These are phyloP conservation scores for Acyrthosiphon pisum DNA, from an alignment of 1,140 invertebrate species.

Conservation along the genomic window DNA sequence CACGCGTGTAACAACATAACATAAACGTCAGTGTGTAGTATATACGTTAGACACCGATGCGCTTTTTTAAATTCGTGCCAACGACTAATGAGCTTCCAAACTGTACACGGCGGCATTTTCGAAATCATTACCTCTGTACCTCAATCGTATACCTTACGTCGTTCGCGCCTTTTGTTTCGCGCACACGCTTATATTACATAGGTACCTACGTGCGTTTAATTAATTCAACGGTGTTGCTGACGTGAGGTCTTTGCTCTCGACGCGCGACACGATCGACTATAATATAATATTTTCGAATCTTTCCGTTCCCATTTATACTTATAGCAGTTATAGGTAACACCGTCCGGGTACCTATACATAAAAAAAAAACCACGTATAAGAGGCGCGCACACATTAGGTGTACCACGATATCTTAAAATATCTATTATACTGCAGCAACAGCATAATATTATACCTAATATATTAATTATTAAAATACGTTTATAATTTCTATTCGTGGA, in stretches of 20 bases:
- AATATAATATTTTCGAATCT: background rate
- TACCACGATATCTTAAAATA: background rate
- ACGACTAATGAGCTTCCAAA: slow-evolving; percentile 13
- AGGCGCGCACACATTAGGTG: background rate
- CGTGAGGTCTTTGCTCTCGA: background rate
- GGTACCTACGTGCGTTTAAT: slow-evolving; percentile 6
- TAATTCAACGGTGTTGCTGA: slow-evolving; percentile 38
- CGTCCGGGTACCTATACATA: background rate
- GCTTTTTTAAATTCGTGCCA: background rate
- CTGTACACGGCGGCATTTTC: background rate
- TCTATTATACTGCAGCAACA: background rate
- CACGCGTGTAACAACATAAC: background rate
- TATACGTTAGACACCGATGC: background rate
- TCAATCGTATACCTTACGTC: background rate
- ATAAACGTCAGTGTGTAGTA: background rate
- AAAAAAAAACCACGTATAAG: background rate
- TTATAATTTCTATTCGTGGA: background rate
- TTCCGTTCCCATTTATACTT: background rate
- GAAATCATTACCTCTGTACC: background rate
- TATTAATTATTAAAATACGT: slow-evolving; percentile 33
- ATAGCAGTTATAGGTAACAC: too few species aligned
- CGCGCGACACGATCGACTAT: background rate
- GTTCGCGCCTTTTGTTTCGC: background rate
- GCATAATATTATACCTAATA: background rate
- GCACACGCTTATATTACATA: background rate